These are phyloP conservation scores for Apomyelois bistriatella DNA, from an alignment of 2,888 invertebrate species.

Conservation along the genomic window DNA sequence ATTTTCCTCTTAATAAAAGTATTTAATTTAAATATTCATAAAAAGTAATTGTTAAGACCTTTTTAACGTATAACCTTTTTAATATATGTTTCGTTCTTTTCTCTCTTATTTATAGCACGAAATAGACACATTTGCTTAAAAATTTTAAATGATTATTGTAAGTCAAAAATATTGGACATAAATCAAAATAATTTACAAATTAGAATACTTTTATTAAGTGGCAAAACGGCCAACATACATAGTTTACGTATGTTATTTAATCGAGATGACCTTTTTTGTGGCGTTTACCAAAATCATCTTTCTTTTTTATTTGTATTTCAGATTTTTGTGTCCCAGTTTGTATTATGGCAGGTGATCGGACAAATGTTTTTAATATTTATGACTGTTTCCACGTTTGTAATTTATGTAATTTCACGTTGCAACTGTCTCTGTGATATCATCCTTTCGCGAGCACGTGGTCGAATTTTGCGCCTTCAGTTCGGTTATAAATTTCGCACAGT, in stretches of 20 bases:
- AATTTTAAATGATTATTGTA: too few species aligned
- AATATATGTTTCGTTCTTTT: too few species aligned
- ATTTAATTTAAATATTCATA: not conserved
- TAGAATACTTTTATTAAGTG: not conserved
- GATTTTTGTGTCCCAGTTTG: conserved; percentile 2
- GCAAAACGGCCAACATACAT: not conserved
- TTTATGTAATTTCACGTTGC: conserved; percentile 23
- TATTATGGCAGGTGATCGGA: conserved; percentile 10
- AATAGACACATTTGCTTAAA: too few species aligned
- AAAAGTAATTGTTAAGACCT: too few species aligned
- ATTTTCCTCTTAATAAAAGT: conserved; percentile 24
- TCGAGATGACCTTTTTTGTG: not conserved
- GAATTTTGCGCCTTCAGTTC: conserved; percentile 30
- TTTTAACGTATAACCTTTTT: too few species aligned
- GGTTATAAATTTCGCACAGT: not conserved
- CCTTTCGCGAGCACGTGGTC: conserved; percentile 36
- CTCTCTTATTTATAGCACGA: too few species aligned
- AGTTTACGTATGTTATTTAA: not conserved
- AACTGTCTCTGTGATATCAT: conserved; percentile 58
- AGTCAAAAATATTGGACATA: too few species aligned
- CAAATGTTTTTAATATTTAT: conserved; percentile 6
- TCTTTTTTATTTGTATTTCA: not conserved
- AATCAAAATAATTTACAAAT: not conserved
- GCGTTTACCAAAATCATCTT: not conserved
- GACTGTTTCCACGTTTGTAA: conserved; percentile 16